phyloP scores from a whole-genome alignment of 2,113 vertebrate genomes.

The Notiomystis cincta region DNA sequence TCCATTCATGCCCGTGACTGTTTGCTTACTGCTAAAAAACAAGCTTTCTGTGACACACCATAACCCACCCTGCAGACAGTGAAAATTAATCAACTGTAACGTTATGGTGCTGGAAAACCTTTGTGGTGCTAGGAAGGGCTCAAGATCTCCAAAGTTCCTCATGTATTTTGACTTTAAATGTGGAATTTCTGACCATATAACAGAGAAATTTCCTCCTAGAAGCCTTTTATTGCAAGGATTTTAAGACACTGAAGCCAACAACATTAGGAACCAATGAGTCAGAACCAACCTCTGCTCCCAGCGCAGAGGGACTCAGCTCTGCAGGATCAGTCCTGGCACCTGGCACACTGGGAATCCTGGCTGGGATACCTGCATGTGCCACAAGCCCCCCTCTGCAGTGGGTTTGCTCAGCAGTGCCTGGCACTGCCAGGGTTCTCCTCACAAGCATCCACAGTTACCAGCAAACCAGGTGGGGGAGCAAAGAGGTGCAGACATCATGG shows the following conservation, averaged over 20 bases:
- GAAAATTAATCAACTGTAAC: neutral
- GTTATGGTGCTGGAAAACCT: neutral
- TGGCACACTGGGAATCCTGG: neutral
- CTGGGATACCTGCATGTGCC: fast-evolving
- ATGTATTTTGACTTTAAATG: neutral
- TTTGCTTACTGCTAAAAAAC: neutral
- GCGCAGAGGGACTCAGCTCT: neutral
- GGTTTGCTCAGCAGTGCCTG: neutral
- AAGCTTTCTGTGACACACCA: neutral
- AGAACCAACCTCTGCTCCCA: no score
- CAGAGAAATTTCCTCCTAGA: neutral
- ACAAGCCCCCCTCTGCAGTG: fast-evolving
- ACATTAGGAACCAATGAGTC: neutral
- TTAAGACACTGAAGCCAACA: neutral
- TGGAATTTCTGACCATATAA: neutral
- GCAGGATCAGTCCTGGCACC: neutral
- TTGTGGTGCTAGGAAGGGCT: neutral
- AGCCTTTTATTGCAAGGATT: neutral
- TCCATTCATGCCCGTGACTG: neutral
- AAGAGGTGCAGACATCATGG: fast-evolving
- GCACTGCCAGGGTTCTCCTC: neutral
- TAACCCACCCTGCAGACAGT: neutral
- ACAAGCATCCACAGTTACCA: fast-evolving
- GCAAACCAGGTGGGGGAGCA: neutral
- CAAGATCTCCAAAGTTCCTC: neutral